phyloP scores from a whole-genome alignment of 2,888 invertebrate genomes.

The Leptinotarsa juncta region DNA sequence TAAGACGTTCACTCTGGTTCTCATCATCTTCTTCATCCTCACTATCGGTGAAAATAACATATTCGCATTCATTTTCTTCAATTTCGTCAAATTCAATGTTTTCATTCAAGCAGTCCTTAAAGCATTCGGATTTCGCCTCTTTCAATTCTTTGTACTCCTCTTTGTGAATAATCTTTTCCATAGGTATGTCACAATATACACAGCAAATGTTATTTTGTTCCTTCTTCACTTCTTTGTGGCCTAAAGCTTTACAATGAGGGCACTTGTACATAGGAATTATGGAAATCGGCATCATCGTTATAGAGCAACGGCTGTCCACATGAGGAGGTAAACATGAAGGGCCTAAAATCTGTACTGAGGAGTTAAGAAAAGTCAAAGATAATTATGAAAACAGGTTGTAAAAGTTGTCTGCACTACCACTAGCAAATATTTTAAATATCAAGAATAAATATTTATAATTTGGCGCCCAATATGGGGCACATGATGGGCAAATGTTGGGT shows the following conservation, averaged over 20 bases:
- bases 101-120: slow-evolving; percentile 50
- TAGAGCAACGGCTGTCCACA: slow-evolving; percentile 57
- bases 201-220: slow-evolving; percentile 55
- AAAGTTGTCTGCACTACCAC: too few species aligned
- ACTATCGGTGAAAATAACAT: slow-evolving; percentile 52
- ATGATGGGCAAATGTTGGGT: too few species aligned
- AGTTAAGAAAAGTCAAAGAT: slow-evolving; percentile 24
- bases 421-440: too few species aligned
- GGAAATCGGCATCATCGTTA: slow-evolving; percentile 60
- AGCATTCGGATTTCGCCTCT: slow-evolving; percentile 44
- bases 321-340: slow-evolving; percentile 59
- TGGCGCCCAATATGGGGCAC: neutral
- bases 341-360: slow-evolving; percentile 55
- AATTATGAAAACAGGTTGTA: too few species aligned
- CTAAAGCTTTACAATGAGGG: slow-evolving; percentile 56
- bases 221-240: slow-evolving; percentile 54
- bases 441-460: neutral
- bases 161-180: slow-evolving; percentile 49
- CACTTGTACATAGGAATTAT: slow-evolving; percentile 60
- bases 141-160: slow-evolving; percentile 31
- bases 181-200: slow-evolving; percentile 60
- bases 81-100: slow-evolving; percentile 43
- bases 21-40: slow-evolving; percentile 46
- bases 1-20: slow-evolving; percentile 41
- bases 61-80: slow-evolving; percentile 51